Percentiles rank a stretch among this genome's conserved stretches.
Conservation (phyloP, 2,113 vertebrate species). For the Silurus glanis region DNA sequence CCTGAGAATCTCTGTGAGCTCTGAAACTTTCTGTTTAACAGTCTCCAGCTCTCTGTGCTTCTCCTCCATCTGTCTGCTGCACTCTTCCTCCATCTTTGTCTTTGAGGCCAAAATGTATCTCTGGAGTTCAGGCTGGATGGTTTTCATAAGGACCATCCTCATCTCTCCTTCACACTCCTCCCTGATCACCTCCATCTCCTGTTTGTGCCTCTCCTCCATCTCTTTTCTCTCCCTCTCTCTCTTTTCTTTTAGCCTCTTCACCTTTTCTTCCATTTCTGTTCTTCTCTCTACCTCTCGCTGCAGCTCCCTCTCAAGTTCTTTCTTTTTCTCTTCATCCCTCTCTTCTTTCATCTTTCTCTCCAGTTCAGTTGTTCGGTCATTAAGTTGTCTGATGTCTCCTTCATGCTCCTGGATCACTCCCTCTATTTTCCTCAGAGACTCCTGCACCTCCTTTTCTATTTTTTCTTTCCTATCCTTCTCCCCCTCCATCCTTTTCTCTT, state of each 20-base stretch:
- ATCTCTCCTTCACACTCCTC: conserved; percentile 10
- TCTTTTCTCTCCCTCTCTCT: too few relatives aligned
- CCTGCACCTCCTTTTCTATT: not conserved
- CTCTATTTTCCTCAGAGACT: not conserved
- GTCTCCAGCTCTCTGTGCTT: conserved; percentile 3
- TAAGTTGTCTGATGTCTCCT: not conserved
- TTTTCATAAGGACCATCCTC: conserved; percentile 9
- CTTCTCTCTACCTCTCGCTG: not conserved
- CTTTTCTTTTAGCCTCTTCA: not conserved
- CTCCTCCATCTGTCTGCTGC: conserved; percentile 11
- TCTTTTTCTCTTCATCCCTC: conserved; percentile 27
- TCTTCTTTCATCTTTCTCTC: not conserved
- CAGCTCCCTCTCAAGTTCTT: not conserved
- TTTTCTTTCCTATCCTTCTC: not conserved
- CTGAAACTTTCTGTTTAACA: conserved; percentile 1
- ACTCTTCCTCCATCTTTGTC: conserved; percentile 23
- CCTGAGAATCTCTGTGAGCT: not conserved
- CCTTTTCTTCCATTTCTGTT: conserved; percentile 1
- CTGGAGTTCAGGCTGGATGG: conserved; percentile 21
- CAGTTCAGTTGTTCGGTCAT: too few relatives aligned
- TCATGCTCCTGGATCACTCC: conserved; percentile 10
- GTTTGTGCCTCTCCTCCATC: too few relatives aligned
- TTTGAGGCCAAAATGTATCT: conserved; percentile 24
- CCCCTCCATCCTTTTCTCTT: not conserved
- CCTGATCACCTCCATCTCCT: not conserved